A percentile compares a stretch with the other conserved stretches of the same genome.
Evolutionary conservation across 2,797 vertebrate species (phyloP).

Genomic region (Lutjanus argentimaculatus): DNA sequence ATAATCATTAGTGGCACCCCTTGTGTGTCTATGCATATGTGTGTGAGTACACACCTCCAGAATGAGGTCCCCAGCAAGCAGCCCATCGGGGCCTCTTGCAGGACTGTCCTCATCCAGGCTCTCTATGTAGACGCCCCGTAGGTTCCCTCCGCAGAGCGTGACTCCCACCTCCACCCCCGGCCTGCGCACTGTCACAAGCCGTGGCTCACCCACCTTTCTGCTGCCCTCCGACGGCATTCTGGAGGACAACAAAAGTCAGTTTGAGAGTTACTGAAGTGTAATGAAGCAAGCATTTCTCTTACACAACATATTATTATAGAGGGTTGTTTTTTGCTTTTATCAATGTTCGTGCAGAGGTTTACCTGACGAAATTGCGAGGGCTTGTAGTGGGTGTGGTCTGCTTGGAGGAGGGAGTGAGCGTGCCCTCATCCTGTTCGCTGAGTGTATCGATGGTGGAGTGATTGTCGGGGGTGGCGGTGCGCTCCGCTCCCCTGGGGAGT

Average conservation of each 20-base stretch:
- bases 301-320: background rate
- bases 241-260: constrained; percentile 17
- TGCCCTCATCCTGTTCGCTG: constrained; percentile 97
- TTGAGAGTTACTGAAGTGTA: background rate
- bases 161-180: constrained; percentile 94
- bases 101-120: constrained; percentile 95
- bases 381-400: constrained; percentile 94
- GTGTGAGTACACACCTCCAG: constrained; percentile 89
- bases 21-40: constrained; percentile 9
- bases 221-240: constrained; percentile 88
- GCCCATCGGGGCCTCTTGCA: constrained; percentile 90
- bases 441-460: constrained; percentile 94
- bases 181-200: constrained; percentile 90
- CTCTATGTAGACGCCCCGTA: constrained; percentile 95
- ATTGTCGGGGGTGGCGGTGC: constrained; percentile 92
- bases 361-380: constrained; percentile 90
- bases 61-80: constrained; percentile 93
- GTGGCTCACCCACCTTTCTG: constrained; percentile 89
- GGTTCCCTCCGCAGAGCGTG: constrained; percentile 95
- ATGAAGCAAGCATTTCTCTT: background rate
- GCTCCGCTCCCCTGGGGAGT: constrained; percentile 90
- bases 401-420: constrained; percentile 94
- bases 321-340: background rate
- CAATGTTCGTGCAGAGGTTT: constrained; percentile 2
- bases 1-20: no score